Percentiles rank a stretch among this genome's conserved stretches.
Evolutionary conservation across 1,140 invertebrate genomes (phyloP).

Genomic region (Musca vetustissima): DNA sequence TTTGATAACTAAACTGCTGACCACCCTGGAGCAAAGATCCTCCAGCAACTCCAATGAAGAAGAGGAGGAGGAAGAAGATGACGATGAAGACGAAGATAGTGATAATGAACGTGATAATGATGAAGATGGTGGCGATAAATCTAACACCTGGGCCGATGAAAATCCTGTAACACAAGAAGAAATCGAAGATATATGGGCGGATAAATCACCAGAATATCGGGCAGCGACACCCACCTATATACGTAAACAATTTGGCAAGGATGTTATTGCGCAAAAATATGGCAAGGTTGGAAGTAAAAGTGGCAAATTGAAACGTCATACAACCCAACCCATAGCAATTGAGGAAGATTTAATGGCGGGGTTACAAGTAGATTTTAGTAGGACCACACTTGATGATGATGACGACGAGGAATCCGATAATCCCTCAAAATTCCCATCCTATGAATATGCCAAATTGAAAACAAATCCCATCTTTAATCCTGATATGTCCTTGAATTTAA

Average conservation of each 20-base stretch:
- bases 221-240: constrained; percentile 43
- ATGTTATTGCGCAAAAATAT: constrained; percentile 32
- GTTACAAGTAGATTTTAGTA: constrained; percentile 4
- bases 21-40: constrained; percentile 41
- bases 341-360: not conserved
- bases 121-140: not conserved
- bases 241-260: constrained; percentile 41
- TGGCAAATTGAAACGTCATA: not conserved
- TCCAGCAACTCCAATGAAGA: constrained; percentile 48
- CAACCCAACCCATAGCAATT: constrained; percentile 3
- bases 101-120: constrained; percentile 24
- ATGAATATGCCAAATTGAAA: constrained; percentile 1
- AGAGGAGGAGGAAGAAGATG: constrained; percentile 45
- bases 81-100: constrained; percentile 36
- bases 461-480: constrained; percentile 9
- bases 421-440: not conserved
- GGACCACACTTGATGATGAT: not conserved
- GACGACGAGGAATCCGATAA: no score
- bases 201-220: constrained; percentile 43
- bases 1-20: constrained; percentile 40
- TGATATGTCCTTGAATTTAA: not conserved
- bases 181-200: constrained; percentile 49
- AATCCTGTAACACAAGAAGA: constrained; percentile 21
- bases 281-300: no score
- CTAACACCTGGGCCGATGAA: not conserved